Evolutionary conservation across 2,113 vertebrate species (phyloP).

Genomic region (Xerus inauris): DNA sequence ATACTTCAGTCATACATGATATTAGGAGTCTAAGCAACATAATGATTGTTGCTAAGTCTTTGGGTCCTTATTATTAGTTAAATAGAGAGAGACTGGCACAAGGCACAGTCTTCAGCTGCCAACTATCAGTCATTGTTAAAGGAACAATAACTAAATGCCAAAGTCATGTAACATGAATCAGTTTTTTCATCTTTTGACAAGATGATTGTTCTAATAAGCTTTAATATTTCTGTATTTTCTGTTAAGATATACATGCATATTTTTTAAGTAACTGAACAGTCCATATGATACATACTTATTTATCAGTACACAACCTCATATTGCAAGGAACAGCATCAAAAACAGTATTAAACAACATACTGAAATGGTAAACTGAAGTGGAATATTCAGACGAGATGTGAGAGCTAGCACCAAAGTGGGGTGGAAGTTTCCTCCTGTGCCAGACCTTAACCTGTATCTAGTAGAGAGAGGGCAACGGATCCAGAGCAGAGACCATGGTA

Average conservation of each 20-base stretch:
- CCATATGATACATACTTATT: neutral
- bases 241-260: neutral
- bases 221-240: conserved; percentile 1
- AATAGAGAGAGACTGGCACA: neutral
- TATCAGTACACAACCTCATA: neutral
- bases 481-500: neutral
- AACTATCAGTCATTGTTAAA: neutral
- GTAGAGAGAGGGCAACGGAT: neutral
- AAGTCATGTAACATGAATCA: neutral
- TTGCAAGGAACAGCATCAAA: neutral
- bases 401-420: neutral
- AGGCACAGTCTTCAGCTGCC: neutral
- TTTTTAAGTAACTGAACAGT: conserved; percentile 32
- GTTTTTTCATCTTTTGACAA: conserved; percentile 53
- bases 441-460: neutral
- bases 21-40: neutral
- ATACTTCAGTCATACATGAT: neutral
- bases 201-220: neutral
- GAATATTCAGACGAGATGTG: neutral
- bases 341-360: neutral
- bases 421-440: neutral
- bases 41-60: neutral
- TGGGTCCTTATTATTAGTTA: conserved; percentile 16
- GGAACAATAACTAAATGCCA: neutral
- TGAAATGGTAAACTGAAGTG: neutral